Percentiles rank a stretch among this genome's conserved stretches.
phyloP scores from a whole-genome alignment of 2,797 vertebrate genomes.

The Typhlichthys subterraneus region DNA sequence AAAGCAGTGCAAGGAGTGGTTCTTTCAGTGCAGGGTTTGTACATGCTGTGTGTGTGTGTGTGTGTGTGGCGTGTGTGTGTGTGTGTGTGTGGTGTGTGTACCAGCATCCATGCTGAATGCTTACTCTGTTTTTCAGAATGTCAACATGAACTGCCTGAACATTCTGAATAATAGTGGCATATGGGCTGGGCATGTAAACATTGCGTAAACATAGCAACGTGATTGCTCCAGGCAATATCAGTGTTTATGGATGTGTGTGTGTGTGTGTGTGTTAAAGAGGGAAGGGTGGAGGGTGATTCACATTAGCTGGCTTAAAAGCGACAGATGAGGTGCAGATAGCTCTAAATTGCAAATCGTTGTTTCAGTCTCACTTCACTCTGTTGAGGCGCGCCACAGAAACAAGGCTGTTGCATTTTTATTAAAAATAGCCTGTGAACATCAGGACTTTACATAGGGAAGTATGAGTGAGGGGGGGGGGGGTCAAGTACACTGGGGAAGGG shows the following conservation, averaged over 20 bases:
- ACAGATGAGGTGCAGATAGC: constrained; percentile 72
- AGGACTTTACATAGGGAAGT: constrained; percentile 58
- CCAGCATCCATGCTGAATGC: constrained; percentile 30
- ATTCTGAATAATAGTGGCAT: too few relatives aligned
- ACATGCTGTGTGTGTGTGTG: constrained; percentile 47
- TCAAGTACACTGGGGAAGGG: constrained; percentile 9
- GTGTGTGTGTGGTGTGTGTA: constrained; percentile 48
- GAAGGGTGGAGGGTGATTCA: constrained; percentile 66
- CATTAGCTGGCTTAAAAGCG: constrained; percentile 59
- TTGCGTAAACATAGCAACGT: neutral
- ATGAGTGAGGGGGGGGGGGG: constrained; percentile 35
- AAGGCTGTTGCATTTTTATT: constrained; percentile 69
- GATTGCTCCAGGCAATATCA: constrained; percentile 58
- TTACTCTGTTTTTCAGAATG: constrained; percentile 9
- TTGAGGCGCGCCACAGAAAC: constrained; percentile 61
- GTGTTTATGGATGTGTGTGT: constrained; percentile 37
- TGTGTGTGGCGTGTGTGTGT: constrained; percentile 45
- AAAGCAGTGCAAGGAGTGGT: constrained; percentile 35
- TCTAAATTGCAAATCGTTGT: constrained; percentile 81
- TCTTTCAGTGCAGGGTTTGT: constrained; percentile 46
- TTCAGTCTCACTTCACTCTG: constrained; percentile 71
- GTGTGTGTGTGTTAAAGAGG: constrained; percentile 30
- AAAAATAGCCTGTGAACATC: constrained; percentile 75
- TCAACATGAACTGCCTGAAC: too few relatives aligned
- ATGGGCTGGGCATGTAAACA: too few relatives aligned